Conservation (phyloP, 2,888 invertebrate genomes). For the Abscondita cerata region DNA sequence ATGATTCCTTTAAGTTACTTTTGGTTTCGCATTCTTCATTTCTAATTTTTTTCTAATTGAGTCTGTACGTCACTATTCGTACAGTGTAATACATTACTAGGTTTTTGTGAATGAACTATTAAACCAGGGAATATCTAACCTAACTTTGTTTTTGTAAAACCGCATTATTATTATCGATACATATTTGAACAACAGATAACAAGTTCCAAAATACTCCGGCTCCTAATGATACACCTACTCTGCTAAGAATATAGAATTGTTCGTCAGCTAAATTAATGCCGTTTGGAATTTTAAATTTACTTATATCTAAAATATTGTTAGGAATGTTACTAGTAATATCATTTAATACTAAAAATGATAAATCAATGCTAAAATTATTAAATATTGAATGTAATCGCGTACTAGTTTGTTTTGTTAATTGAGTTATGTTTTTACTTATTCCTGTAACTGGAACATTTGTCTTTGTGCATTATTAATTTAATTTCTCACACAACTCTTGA, state of each 20-base stretch:
- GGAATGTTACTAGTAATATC: slow-evolving; percentile 8
- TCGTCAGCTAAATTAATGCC: slow-evolving; percentile 4
- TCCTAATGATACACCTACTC: slow-evolving; percentile 3
- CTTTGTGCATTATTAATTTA: neutral
- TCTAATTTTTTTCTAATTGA: neutral
- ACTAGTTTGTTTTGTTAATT: neutral
- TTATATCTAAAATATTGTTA: neutral
- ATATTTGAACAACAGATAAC: too few species aligned
- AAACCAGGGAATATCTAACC: neutral
- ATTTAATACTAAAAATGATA: slow-evolving; percentile 5
- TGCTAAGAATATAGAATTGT: neutral
- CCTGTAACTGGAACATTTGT: slow-evolving; percentile 3
- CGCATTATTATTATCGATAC: too few species aligned
- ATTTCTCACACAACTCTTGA: neutral
- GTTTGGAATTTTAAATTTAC: neutral
- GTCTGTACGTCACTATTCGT: neutral
- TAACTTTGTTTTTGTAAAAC: neutral
- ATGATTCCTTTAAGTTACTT: neutral
- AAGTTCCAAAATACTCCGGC: too few species aligned
- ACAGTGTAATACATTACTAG: neutral
- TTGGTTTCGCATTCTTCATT: neutral
- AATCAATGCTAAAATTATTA: neutral
- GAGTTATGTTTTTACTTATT: neutral
- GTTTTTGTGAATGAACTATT: neutral
- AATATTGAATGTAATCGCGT: neutral